A percentile compares a stretch with the other conserved stretches of the same genome.
These are phyloP conservation scores for Peromyscus leucopus DNA, from an alignment of 2,113 vertebrate species.

Conservation along the genomic window DNA sequence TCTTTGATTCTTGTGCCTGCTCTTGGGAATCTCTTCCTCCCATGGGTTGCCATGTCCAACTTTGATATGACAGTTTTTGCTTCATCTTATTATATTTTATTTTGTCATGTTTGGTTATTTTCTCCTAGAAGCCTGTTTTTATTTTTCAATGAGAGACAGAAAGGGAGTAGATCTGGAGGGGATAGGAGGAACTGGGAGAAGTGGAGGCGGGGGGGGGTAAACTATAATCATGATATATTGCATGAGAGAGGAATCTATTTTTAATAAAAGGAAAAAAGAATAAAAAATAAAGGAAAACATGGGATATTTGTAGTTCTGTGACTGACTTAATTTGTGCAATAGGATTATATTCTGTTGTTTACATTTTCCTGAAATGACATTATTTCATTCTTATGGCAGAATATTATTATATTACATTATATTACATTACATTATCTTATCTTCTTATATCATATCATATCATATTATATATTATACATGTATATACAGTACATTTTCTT, in stretches of 20 bases:
- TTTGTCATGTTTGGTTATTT: not conserved
- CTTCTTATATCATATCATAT: no score
- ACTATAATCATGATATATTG: not conserved
- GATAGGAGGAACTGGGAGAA: not conserved
- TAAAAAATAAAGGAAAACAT: not conserved
- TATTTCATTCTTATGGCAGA: not conserved
- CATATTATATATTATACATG: no score
- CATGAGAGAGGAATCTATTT: not conserved
- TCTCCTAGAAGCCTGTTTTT: not conserved
- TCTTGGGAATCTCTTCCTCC: not conserved
- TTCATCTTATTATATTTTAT: not conserved
- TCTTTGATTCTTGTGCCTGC: not conserved
- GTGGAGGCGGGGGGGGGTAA: no score
- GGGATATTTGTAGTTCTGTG: not conserved
- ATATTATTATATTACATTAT: no score
- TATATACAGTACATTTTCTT: not conserved
- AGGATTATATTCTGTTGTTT: not conserved
- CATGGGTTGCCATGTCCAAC: not conserved
- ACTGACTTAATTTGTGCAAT: not conserved
- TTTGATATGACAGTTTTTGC: not conserved
- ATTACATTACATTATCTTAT: no score
- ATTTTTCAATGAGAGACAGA: not conserved
- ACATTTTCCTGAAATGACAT: not conserved
- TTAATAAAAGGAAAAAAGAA: not conserved
- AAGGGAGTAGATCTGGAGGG: not conserved